phyloP scores from a whole-genome alignment of 2,113 vertebrate genomes.

The Neoarius graeffei region DNA sequence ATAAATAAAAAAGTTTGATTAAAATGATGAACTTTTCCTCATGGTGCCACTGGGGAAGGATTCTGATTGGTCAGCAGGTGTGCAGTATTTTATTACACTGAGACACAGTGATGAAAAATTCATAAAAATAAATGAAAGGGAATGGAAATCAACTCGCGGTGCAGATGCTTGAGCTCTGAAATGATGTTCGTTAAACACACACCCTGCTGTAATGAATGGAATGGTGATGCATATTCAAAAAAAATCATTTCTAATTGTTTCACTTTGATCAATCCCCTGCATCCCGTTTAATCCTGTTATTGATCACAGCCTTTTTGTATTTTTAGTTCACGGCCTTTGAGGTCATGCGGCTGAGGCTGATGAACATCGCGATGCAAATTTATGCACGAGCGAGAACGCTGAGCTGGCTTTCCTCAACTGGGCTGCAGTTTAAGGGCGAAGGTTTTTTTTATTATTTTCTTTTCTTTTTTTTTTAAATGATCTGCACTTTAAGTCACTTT shows the following conservation, averaged over 20 bases:
- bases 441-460: too few species aligned
- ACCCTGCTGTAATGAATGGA: constrained; percentile 17
- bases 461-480: too few species aligned
- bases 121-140: background rate
- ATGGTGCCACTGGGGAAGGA: too few species aligned
- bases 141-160: background rate
- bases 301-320: constrained; percentile 76
- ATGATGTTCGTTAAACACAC: background rate
- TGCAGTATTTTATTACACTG: background rate
- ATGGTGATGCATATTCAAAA: constrained; percentile 52
- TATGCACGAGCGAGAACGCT: background rate
- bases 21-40: background rate
- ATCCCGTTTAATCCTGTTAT: constrained; percentile 85
- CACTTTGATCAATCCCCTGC: constrained; percentile 88
- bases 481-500: background rate
- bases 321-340: constrained; percentile 33
- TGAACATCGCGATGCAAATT: background rate
- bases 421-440: background rate
- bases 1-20: background rate
- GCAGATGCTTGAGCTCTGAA: background rate
- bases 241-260: constrained; percentile 97
- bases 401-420: background rate
- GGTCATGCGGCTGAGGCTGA: constrained; percentile 3
- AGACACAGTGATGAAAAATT: background rate
- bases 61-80: constrained; percentile 3